Base-by-base conservation (phyloP, 2,797 vertebrate species). In the Argyrosomus regius region DNA sequence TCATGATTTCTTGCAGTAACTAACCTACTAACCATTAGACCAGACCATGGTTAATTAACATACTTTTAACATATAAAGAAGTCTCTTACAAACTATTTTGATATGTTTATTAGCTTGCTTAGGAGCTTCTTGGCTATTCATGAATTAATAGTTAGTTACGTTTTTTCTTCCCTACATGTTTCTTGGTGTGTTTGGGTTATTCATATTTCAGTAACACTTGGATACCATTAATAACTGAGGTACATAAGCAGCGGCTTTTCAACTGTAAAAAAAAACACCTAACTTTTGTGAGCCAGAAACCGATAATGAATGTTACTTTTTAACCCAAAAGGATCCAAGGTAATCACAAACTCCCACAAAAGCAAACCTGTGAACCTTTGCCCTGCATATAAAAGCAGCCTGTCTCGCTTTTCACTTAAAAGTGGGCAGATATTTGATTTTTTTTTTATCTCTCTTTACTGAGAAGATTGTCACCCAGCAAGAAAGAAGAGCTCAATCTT, bases 371-470 rank as follows among this genome's bases (percentile, higher is more conserved):
- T 48, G 28, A 76, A 66, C 26, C 39, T 60, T 31, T 60, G 24
- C 31, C 39, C 22, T n/a, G 20, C 13, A 13, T 20, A 11, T 48
- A 31, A 59, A 64, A 57, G 43, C 8, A 13, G 26, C 20, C 16
- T 9, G 52, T 65, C 10, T 74, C 75, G 11, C 22, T 53, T 50
- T 69, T 48, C 22, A 35, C 48, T 62, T 68, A 14, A 41, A 54
- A 39, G 45, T 6, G 3, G 62, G 16, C 41, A 65, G 20, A 57
- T 53, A 31, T 35, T 17, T 43, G 64, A 31, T 39, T 8, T 39
- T 39, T 39, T 39, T 64, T 80, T 76, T n/a, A n/a, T 77, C 46
- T 57, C 22, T 59, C 17, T 59, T 65, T n/a, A 56, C 13, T 45
- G 35, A 70, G 48, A 49, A 39, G 49, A 46, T 1, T 64, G 59